Conservation (phyloP, 2,888 invertebrate species). For the Argynnis bischoffii region DNA sequence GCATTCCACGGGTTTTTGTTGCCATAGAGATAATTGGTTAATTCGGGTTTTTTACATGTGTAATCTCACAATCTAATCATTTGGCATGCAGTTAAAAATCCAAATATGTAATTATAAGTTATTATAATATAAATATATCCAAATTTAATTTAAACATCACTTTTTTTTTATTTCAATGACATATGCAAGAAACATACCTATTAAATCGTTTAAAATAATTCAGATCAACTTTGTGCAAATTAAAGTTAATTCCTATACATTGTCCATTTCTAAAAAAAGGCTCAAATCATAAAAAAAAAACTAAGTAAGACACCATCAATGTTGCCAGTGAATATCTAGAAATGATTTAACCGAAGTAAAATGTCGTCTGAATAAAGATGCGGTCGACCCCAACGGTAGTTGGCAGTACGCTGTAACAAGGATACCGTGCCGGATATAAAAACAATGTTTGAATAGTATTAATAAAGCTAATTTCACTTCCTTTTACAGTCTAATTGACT, state of each 20-base stretch:
- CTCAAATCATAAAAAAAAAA: too few relatives aligned
- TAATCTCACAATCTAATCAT: conserved; percentile 2
- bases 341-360: not conserved
- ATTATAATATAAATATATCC: too few relatives aligned
- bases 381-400: too few relatives aligned
- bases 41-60: conserved; percentile 31
- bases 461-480: conserved; percentile 25
- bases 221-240: too few relatives aligned
- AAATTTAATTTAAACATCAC: too few relatives aligned
- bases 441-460: conserved; percentile 14
- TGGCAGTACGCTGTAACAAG: conserved; percentile 6
- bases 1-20: conserved; percentile 55
- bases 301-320: not conserved
- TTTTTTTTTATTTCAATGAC: too few relatives aligned
- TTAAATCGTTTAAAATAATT: too few relatives aligned
- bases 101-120: not conserved
- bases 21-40: conserved; percentile 40
- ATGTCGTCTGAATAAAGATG: too few relatives aligned
- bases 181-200: too few relatives aligned
- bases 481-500: conserved; percentile 24
- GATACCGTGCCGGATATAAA: conserved; percentile 28
- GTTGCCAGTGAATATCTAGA: not conserved
- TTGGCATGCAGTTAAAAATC: not conserved
- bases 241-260: too few relatives aligned
- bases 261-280: too few relatives aligned